A percentile compares a stretch with the other conserved stretches of the same genome.
Conservation (phyloP, 2,888 invertebrate species). For the Shargacucullia verbasci region DNA sequence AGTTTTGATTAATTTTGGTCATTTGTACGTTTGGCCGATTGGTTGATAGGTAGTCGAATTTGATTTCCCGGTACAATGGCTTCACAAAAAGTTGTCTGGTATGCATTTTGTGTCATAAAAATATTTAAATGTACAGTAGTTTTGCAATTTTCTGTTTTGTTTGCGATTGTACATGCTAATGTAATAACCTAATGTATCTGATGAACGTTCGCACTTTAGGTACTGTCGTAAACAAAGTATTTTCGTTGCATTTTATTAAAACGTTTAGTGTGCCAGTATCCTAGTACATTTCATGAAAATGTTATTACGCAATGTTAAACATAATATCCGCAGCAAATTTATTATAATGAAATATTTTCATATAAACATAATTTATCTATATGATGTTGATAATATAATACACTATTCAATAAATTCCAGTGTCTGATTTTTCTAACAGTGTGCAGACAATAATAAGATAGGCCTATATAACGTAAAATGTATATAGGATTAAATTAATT, state of each 20-base stretch:
- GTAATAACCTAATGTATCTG: constrained; percentile 53
- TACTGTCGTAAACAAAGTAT: constrained; percentile 28
- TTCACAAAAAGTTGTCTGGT: constrained; percentile 3
- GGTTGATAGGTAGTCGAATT: constrained; percentile 7
- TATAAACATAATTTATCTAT: too few relatives aligned
- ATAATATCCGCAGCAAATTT: too few relatives aligned
- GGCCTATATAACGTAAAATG: too few relatives aligned
- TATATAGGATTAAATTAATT: too few relatives aligned
- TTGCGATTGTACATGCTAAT: constrained; percentile 50
- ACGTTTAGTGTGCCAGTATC: too few relatives aligned
- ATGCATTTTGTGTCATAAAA: constrained; percentile 11
- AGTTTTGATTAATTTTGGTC: constrained; percentile 48
- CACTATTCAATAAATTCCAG: too few relatives aligned
- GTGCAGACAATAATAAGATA: too few relatives aligned
- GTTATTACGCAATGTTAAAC: not conserved
- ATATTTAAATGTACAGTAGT: constrained; percentile 25
- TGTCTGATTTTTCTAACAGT: too few relatives aligned
- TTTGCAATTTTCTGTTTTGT: constrained; percentile 38
- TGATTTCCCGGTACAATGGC: constrained; percentile 31
- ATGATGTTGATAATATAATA: too few relatives aligned
- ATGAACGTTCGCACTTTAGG: constrained; percentile 10
- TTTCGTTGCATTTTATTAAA: constrained; percentile 29
- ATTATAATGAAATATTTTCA: too few relatives aligned
- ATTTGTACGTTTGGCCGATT: constrained; percentile 34
- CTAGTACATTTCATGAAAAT: not conserved